Evolutionary conservation across 2,113 vertebrate genomes (phyloP), one percentile per base, ranked within the genome.

Genomic region (Pygoscelis antarcticus): DNA sequence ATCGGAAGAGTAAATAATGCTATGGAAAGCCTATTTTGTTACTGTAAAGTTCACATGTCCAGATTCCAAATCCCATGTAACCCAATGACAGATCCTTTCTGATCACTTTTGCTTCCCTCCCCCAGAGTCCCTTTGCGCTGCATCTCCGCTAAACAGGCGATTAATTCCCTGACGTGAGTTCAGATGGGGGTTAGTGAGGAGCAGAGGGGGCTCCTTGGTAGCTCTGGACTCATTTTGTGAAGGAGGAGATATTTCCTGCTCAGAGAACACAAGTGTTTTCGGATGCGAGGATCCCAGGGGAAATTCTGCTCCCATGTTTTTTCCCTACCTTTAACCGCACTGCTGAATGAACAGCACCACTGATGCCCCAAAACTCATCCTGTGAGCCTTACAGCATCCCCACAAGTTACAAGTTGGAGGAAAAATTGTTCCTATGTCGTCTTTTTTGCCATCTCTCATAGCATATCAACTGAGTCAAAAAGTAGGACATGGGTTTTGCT

Each of bases 1-100:
- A 85, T 90, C 14, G 5, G 32, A 60, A 83, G 92, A 52, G 90
- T 93, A 96, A 97, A 95, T 88, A 92, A 93, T 7, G 32, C 79
- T 19, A 38, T 66, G 75, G 93, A 94, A 95, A 94, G 8, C n/a
- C 54, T 16, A 0, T 66, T 94, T 93, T 82, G 70, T 84, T 93
- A 1, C 36, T 38, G 46, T 54, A 51, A 57, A 52, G 21, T 85
- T 93, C 75, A 20, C 16, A 25, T 0, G 7, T 46, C 19, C 30
- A n/a, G 34, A 65, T 90, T 69, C 52, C 75, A 85, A 76, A 76
- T 14, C 70, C 70, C 62, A 14, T 1, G 1, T n/a, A 91, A 40
- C 42, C 34, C 78, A 54, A 5, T 0, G 5, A 72, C 49, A 3
- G 80, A 68, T 89, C 42, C 46, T 49, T 83, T 51, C 36, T 76